Evolutionary conservation across 2,113 vertebrate species (phyloP), one percentile per base, ranked within the genome.

Genomic region (Centropristis striata): DNA sequence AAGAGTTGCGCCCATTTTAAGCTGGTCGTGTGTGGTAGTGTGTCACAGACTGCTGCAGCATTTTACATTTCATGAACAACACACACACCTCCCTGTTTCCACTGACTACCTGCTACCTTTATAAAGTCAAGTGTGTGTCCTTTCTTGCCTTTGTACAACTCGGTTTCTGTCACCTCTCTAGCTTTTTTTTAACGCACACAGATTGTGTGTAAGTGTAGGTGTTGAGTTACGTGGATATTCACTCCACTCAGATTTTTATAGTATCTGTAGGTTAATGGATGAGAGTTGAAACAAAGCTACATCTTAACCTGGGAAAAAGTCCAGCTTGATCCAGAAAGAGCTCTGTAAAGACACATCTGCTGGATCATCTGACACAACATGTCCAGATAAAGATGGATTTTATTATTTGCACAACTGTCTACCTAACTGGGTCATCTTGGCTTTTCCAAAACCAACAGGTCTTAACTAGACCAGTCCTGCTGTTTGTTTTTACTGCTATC

Each of bases 401-500:
- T 49, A 47, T 58, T 44, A 18, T 58, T 74, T 71, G 49, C 49
- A 54, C 78, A 70, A 49, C 37, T 13, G 32, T 49, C 32, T 37
- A 21, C 27, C 15, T 51, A 71, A 71, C 39, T 20, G 39, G 71
- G 32, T 63, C 58, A 80, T 58, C 44, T 66, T 55, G 20, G 20
- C 60, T 55, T 68, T 67, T 63, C 16, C 16, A 42, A 32, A 71
- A 55, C 5, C n/a, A 67, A 23, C 57, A 59, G 36, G 69, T 59
- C 39, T 66, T 67, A 14, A 47, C 6, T 54, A 39, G 14, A 46
- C 28, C 46, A 60, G 25, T 32, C 65, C 42, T 71, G 53, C 21
- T 54, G 51, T 55, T 67, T 75, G 44, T 70, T 78, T 72, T 70
- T 47, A 49, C 46, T 27, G 63, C 5, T 66, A 6, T 75, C 46